Conservation (phyloP, 1,140 invertebrate genomes). For the Cotesia vestalis region DNA sequence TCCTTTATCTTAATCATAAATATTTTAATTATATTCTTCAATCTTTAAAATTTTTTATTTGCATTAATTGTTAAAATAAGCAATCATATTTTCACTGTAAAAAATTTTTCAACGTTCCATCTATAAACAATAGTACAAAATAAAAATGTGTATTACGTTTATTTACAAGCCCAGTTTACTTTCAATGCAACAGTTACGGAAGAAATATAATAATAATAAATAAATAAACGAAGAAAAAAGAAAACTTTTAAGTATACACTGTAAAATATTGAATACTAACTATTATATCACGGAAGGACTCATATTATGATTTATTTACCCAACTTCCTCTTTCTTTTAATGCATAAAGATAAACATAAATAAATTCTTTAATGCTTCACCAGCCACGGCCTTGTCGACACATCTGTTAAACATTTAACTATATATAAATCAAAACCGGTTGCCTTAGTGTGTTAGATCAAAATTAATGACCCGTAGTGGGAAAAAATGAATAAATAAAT, state of each 20-base stretch:
- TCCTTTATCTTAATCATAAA: background rate
- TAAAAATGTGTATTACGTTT: no score
- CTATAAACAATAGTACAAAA: no score
- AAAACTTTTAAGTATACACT: no score
- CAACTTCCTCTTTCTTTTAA: background rate
- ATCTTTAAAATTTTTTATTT: background rate
- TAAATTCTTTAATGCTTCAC: constrained; percentile 48
- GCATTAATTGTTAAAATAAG: background rate
- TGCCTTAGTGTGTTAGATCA: no score
- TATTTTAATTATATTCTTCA: background rate
- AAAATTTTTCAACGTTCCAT: no score
- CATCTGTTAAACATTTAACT: background rate
- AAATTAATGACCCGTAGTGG: no score
- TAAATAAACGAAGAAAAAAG: no score
- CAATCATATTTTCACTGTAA: background rate
- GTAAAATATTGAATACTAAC: background rate
- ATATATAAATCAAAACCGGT: constrained; percentile 4
- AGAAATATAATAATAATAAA: no score
- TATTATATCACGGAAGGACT: constrained; percentile 15
- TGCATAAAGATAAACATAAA: background rate
- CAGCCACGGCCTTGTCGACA: constrained; percentile 45
- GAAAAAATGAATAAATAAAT: no score
- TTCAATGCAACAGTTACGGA: no score
- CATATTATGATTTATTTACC: background rate
- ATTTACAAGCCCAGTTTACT: no score